Base-by-base conservation (phyloP, 2,797 vertebrate species). In the Centropyge bicolor region DNA sequence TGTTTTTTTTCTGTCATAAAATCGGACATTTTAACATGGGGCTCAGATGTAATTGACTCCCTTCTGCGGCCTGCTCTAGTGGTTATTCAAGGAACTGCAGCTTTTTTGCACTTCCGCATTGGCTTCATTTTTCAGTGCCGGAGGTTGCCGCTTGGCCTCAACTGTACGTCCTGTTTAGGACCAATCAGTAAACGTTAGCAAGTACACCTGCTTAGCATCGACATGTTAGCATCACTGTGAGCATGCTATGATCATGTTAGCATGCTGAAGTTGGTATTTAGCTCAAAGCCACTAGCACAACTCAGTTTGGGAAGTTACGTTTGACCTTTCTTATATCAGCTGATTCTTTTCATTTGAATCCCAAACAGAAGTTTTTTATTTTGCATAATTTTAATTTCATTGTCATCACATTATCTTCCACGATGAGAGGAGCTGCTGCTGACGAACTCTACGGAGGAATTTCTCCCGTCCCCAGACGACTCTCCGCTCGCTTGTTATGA, bases 401-500 rank as follows among this genome's bases (percentile, higher is more conserved):
- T 63, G 8, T 73, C 55, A 49, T 76, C 46, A 62, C 66, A 67
- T 68, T 56, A 68, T 56, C 27, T 20, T 59, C 59, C 49, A 31
- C 27, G 70, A 31, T 49, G 48, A 70, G 31, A 74, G 13, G 20
- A 70, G 36, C n/a, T 63, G 65, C 41, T 65, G 76, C 45, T 76
- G 61, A 73, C 35, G 59, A 55, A 61, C 43, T 49, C n/a, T 6
- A 6, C 0, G 11, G 54, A 74, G 66, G 27, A 75, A 70, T 52
- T 64, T 52, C 45, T 38, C n/a, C 49, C 5, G 4, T 70, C 80
- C 64, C 51, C 46, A 27, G 8, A 72, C 48, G 41, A 62, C 41
- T 38, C 69, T 59, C 77, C 78, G 19, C 62, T 79, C 27, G 79
- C 86, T 70, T 80, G 78, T 76, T 88, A 45, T 79, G 67, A 79